Base-by-base conservation (phyloP, 1,140 invertebrate genomes). In the Lordiphosa stackelbergi region DNA sequence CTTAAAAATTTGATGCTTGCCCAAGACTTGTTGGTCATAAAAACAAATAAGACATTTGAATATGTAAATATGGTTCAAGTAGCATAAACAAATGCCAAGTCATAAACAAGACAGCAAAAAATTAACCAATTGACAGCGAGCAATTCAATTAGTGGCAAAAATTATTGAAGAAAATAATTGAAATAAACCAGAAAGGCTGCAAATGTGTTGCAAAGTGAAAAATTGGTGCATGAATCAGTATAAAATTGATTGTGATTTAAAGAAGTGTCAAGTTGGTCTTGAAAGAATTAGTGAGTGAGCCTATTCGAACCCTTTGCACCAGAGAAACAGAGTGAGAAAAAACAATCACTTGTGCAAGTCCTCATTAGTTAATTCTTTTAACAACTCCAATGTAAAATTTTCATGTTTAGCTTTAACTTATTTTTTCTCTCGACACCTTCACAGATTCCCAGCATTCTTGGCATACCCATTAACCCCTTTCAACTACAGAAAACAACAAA, bases 21-120 rank as follows among this genome's bases (percentile, higher is more conserved):
- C 41, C 45, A 48, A 69, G 38, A 28, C 52, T 47, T 55, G 66
- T 69, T 34, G 55, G 62, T 59, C 9, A 4, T 38, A 19, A 53
- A 36, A 28, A 40, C 10, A 49, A 49, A 41, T 34, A 31, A 48
- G 7, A 47, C 12, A 16, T 34, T 46, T 46, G 1, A 31, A 12
- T 34, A 34, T 31, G n/a, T 8, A 1, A 31, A 31, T 31, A 8
- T 2, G 24, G 28, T 12, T 53, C 36, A 13, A 11, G 12, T 35
- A 42, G 40, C 19, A 43, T 12, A 57, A 35, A 57, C 38, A 57
- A 34, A 48, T 13, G 28, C 34, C 6, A 35, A 48, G 22, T 40
- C 54, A 41, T 19, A 19, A 22, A 13, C 13, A 46, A 46, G 24
- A 36, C 37, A 6, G 12, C 9, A 5, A 22, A 46, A 46, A 13